phyloP scores from a whole-genome alignment of 2,888 invertebrate genomes.

The Lissonota sp. region DNA sequence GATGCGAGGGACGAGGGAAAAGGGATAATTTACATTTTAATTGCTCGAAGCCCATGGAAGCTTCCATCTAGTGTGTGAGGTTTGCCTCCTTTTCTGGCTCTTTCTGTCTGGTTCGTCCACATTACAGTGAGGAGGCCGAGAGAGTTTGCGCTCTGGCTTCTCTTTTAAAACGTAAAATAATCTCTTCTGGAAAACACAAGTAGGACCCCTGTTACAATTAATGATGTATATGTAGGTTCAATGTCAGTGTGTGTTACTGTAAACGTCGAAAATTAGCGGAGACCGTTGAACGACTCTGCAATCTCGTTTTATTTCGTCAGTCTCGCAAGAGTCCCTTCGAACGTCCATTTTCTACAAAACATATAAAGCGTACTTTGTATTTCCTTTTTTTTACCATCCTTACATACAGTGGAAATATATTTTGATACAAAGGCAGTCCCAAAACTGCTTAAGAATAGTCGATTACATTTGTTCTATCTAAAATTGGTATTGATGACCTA shows the following conservation, averaged over 20 bases:
- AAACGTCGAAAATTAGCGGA: too few species aligned
- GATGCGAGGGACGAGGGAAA: constrained; percentile 67
- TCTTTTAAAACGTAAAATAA: constrained; percentile 29
- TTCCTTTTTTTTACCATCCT: neutral
- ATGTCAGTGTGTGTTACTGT: too few species aligned
- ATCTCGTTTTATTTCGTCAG: constrained; percentile 58
- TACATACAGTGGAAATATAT: neutral
- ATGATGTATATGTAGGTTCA: too few species aligned
- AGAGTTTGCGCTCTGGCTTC: constrained; percentile 52
- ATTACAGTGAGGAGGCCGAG: constrained; percentile 38
- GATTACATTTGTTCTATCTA: constrained; percentile 45
- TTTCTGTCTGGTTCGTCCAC: constrained; percentile 49
- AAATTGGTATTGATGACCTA: constrained; percentile 39
- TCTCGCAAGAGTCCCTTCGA: neutral
- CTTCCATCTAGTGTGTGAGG: constrained; percentile 37
- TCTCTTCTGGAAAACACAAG: constrained; percentile 7
- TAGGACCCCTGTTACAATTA: too few species aligned
- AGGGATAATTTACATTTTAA: constrained; percentile 82
- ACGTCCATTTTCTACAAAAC: neutral
- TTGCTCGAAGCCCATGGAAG: constrained; percentile 72
- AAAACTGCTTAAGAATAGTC: constrained; percentile 9
- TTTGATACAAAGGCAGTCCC: neutral
- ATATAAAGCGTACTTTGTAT: neutral
- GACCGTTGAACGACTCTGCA: neutral
- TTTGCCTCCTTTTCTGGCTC: constrained; percentile 6